Evolutionary conservation across 2,888 invertebrate genomes (phyloP).

Genomic region (Parnassius orleans): DNA sequence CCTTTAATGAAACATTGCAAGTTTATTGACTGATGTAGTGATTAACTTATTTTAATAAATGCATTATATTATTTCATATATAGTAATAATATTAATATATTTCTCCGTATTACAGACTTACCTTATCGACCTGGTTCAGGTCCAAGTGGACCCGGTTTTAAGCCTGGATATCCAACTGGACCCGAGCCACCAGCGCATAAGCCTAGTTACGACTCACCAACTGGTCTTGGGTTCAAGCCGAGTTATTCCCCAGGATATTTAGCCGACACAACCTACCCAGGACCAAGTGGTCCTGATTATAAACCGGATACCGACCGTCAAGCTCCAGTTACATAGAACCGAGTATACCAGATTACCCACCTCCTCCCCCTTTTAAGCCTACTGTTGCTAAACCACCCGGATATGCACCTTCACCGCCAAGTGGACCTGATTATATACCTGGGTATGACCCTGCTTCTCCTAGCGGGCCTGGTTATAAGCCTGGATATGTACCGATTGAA

Average conservation of each 20-base stretch:
- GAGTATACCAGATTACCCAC: slow-evolving; percentile 36
- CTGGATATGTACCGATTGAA: slow-evolving; percentile 27
- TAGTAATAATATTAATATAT: background rate
- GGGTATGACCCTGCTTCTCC: slow-evolving; percentile 19
- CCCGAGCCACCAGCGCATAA: slow-evolving; percentile 30
- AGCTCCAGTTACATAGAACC: slow-evolving; percentile 30
- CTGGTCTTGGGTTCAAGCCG: slow-evolving; percentile 20
- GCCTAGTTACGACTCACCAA: slow-evolving; percentile 25
- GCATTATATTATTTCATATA: too few species aligned
- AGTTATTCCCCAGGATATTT: slow-evolving; percentile 21
- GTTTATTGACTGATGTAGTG: too few species aligned
- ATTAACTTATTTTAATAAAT: too few species aligned
- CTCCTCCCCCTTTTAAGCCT: slow-evolving; percentile 27
- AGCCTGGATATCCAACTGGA: slow-evolving; percentile 38
- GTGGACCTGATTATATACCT: slow-evolving; percentile 30
- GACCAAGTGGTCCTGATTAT: slow-evolving; percentile 37
- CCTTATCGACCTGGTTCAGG: slow-evolving; percentile 48
- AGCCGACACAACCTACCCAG: slow-evolving; percentile 27
- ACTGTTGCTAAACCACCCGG: slow-evolving; percentile 17
- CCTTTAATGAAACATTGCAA: too few species aligned
- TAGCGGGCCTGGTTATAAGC: slow-evolving; percentile 20
- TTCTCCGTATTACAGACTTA: slow-evolving; percentile 40
- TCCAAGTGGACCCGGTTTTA: slow-evolving; percentile 40
- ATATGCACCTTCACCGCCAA: slow-evolving; percentile 26
- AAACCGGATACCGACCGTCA: slow-evolving; percentile 41